Evolutionary conservation across 1,140 invertebrate species (phyloP), one percentile per base, ranked within the genome.

Genomic region (Drosophila subobscura): DNA sequence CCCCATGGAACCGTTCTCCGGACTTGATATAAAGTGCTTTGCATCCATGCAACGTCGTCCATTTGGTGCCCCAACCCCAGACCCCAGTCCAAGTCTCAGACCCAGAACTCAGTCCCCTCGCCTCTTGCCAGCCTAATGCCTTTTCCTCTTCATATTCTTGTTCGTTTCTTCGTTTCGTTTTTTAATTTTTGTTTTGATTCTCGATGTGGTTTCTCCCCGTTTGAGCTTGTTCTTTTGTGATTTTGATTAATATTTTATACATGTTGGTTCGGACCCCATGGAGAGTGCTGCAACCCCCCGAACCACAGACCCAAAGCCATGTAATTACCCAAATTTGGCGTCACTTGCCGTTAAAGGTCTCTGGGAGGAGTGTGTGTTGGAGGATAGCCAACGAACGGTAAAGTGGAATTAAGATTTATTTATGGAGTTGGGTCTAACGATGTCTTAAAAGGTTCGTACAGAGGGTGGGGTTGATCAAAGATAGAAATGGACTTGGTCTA

Each of bases 271-370:
- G 23, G 77, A 51, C 75, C 52, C 61, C 81, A 85, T 85, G 83
- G 50, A 64, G 77, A 81, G 77, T 45, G 49, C 49, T 41, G 66
- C 64, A 51, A 20, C 65, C 63, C 65, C 63, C 16, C 16, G 1
- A 20, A 20, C 16, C 16, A 0, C 16, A 20, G 16, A 20, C 16
- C 16, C 16, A 20, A 33, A 46, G 61, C 49, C 61, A 46, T 53
- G 81, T 85, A 86, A 85, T 85, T 85, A 85, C 73, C 81, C 81
- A 85, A 85, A 85, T 86, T 85, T 85, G 81, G 77, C 81, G 81
- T 85, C 81, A 85, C 81, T 86, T 86, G 78, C 77, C 81, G 64
- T 80, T 77, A 80, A 77, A 80, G 65, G 65, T 70, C 84, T 63
- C 16, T 58, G 10, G 33, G 33, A 12, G 33, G 33, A 65, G 40